Conservation (phyloP, 2,888 invertebrate genomes). For the Drosophila algonquin region DNA sequence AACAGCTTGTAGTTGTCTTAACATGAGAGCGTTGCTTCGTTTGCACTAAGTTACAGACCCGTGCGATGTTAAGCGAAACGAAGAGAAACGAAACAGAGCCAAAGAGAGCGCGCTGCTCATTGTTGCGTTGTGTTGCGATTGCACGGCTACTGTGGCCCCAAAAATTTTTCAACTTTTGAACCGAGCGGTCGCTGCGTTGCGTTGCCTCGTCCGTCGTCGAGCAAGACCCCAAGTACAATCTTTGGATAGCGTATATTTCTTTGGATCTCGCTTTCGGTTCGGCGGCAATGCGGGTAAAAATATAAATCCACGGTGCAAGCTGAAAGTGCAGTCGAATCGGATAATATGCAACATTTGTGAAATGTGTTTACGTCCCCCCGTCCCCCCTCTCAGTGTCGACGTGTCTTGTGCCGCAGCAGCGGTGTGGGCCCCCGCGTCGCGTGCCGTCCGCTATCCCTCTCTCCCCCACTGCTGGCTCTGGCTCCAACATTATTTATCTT, state of each 20-base stretch:
- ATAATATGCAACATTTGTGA: not conserved
- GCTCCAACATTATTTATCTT: conserved; percentile 38
- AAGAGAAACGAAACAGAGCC: not conserved
- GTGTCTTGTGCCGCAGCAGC: conserved; percentile 47
- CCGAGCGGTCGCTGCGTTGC: not conserved
- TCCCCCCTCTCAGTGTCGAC: conserved; percentile 61
- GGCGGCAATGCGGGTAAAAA: not conserved
- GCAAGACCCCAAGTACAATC: not conserved
- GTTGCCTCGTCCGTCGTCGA: not conserved
- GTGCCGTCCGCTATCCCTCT: conserved; percentile 43
- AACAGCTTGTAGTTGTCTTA: not conserved
- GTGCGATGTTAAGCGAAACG: not conserved
- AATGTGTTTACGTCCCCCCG: conserved; percentile 14
- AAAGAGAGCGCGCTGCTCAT: not conserved
- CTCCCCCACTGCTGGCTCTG: conserved; percentile 3
- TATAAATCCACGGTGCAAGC: not conserved
- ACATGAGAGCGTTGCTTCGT: not conserved
- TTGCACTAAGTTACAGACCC: not conserved
- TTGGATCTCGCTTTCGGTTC: not conserved
- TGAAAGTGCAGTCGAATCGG: not conserved
- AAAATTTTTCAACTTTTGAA: not conserved
- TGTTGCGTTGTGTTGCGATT: not conserved
- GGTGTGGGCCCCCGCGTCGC: conserved; percentile 18
- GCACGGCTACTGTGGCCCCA: not conserved
- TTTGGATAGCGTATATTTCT: not conserved